Evolutionary conservation across 2,888 invertebrate species (phyloP).

Genomic region (Lepidocyrtinus sp.): DNA sequence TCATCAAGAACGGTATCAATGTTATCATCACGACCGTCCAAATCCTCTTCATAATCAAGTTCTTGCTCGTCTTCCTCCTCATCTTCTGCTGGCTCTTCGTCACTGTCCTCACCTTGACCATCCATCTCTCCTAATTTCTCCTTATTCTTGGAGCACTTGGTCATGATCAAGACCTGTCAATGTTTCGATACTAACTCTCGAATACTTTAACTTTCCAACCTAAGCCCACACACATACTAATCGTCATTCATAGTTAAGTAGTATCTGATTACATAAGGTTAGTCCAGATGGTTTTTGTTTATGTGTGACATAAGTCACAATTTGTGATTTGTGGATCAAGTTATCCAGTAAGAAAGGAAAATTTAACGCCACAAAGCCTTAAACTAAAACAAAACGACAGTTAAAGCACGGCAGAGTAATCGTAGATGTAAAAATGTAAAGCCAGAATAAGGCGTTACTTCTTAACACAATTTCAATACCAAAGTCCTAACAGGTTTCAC

Average conservation of each 20-base stretch:
- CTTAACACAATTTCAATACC: background rate
- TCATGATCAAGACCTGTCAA: background rate
- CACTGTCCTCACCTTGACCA: background rate
- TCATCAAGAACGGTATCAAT: background rate
- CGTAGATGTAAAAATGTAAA: background rate
- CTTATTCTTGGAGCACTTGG: background rate
- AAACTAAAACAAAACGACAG: too few relatives aligned
- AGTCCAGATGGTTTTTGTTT: too few relatives aligned
- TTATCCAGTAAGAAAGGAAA: background rate
- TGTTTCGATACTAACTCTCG: background rate
- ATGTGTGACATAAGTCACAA: background rate
- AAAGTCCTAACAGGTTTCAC: background rate
- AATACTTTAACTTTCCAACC: background rate
- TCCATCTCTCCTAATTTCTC: background rate
- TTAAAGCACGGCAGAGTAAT: background rate
- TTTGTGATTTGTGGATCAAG: background rate
- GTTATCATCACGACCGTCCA: background rate
- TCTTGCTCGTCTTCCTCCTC: constrained; percentile 27
- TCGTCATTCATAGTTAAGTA: background rate
- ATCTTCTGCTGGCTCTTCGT: background rate
- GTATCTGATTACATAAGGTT: background rate
- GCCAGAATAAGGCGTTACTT: too few relatives aligned
- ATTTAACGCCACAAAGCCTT: too few relatives aligned
- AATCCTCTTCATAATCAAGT: background rate
- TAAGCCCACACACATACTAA: background rate